phyloP scores from a whole-genome alignment of 2,797 vertebrate genomes.

The Coreius guichenoti region DNA sequence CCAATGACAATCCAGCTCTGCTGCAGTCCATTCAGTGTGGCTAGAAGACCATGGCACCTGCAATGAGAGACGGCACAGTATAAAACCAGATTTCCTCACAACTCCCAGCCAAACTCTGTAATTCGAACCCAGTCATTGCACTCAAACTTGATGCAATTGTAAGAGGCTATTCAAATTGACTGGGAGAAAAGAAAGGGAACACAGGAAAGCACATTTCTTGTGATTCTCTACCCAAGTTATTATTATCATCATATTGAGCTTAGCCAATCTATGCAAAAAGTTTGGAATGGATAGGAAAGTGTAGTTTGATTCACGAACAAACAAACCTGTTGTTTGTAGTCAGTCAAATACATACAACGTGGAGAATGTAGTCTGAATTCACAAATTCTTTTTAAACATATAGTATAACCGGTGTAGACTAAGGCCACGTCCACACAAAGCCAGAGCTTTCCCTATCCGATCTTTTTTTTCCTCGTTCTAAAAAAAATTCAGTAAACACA shows the following conservation, averaged over 20 bases:
- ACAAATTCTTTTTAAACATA: background rate
- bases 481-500: too few relatives aligned
- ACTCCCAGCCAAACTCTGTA: constrained; percentile 24
- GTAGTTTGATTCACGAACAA: background rate
- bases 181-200: background rate
- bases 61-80: constrained; percentile 31
- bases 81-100: constrained; percentile 32
- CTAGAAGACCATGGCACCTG: constrained; percentile 42
- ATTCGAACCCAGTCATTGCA: constrained; percentile 10
- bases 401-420: background rate
- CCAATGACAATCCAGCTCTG: constrained; percentile 43
- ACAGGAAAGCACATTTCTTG: background rate
- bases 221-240: background rate
- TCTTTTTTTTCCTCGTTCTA: too few relatives aligned
- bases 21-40: constrained; percentile 35
- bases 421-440: too few relatives aligned
- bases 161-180: background rate
- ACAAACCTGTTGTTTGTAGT: background rate
- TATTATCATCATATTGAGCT: background rate
- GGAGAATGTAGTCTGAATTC: background rate
- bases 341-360: background rate
- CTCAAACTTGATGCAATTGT: background rate
- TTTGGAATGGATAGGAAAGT: background rate
- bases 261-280: background rate
- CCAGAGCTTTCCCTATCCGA: too few relatives aligned